phyloP scores from a whole-genome alignment of 2,888 invertebrate species.

The Sepioteuthis lessoniana region DNA sequence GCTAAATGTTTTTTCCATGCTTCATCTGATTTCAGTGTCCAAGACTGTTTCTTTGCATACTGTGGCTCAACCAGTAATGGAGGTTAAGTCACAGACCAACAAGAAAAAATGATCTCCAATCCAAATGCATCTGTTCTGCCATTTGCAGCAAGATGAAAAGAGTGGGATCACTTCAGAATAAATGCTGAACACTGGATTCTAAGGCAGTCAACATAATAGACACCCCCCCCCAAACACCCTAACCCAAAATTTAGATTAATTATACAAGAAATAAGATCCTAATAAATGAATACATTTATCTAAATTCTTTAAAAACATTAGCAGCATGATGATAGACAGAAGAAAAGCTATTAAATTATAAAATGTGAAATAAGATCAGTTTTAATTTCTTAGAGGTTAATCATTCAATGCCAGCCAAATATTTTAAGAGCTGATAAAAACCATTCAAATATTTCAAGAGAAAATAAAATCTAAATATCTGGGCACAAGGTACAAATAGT shows the following conservation, averaged over 20 bases:
- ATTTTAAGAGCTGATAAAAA: no score
- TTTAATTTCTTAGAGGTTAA: no score
- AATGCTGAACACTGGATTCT: not conserved
- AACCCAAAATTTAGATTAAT: not conserved
- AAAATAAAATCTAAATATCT: no score
- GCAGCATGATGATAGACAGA: not conserved
- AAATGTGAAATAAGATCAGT: no score
- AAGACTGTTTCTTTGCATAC: not conserved
- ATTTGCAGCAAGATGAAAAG: not conserved
- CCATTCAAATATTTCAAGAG: no score
- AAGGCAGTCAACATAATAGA: not conserved
- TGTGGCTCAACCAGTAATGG: constrained; percentile 21
- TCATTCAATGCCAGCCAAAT: no score
- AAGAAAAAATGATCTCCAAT: not conserved
- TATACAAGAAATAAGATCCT: not conserved
- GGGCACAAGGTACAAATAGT: no score
- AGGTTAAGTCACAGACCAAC: not conserved
- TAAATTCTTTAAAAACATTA: not conserved
- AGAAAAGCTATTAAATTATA: not conserved
- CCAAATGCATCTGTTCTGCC: constrained; percentile 33
- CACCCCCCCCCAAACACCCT: not conserved
- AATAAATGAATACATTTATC: not conserved
- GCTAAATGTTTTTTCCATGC: not conserved
- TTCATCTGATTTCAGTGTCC: not conserved
- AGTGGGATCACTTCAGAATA: not conserved